These are phyloP conservation scores for Cheumatopsyche charites DNA, from an alignment of 1,140 invertebrate species.

Conservation along the genomic window DNA sequence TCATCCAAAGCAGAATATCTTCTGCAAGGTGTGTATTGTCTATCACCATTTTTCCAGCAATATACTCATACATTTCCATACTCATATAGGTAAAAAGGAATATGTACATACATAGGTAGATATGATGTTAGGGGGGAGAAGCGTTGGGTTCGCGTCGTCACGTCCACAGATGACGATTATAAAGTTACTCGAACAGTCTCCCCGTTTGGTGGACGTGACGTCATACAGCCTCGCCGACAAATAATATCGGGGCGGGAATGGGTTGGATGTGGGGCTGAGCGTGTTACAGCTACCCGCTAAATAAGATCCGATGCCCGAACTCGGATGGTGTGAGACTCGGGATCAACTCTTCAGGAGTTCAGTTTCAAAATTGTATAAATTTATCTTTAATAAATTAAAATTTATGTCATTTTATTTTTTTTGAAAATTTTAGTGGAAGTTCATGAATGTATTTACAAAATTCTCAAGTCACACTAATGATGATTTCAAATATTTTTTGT, in stretches of 20 bases:
- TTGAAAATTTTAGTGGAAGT: no score
- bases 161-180: slow-evolving; percentile 44
- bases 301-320: slow-evolving; percentile 33
- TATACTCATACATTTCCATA: no score
- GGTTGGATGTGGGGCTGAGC: neutral
- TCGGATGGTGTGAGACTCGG: neutral
- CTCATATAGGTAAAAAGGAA: no score
- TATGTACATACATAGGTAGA: neutral
- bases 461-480: no score
- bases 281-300: neutral
- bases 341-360: neutral
- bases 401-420: neutral
- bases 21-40: no score
- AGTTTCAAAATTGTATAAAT: no score
- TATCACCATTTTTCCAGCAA: no score
- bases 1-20: no score
- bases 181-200: slow-evolving; percentile 40
- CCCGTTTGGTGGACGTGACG: slow-evolving; percentile 37
- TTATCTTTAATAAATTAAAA: neutral
- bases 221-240: slow-evolving; percentile 40
- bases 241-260: slow-evolving; percentile 38
- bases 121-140: neutral
- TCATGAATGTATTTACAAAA: no score
- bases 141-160: slow-evolving; percentile 23
- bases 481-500: no score